Conservation (phyloP, 2,888 invertebrate genomes). For the Drosophila maculinotata region DNA sequence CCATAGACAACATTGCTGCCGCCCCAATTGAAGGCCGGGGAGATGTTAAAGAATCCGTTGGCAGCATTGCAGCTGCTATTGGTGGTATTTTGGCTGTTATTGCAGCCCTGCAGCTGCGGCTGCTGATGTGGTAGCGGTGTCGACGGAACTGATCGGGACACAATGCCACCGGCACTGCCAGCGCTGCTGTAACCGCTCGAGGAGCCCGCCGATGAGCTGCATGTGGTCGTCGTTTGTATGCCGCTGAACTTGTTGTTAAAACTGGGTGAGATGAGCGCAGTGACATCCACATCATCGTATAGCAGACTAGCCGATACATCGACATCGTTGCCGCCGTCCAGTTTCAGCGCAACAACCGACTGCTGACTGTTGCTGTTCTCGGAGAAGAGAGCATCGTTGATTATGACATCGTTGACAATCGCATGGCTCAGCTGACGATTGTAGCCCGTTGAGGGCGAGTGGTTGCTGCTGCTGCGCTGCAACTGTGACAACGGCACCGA, state of each 20-base stretch:
- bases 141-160: slow-evolving; percentile 89
- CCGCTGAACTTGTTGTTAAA: slow-evolving; percentile 77
- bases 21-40: slow-evolving; percentile 59
- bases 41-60: slow-evolving; percentile 60
- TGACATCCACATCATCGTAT: slow-evolving; percentile 77
- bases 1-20: slow-evolving; percentile 40
- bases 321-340: slow-evolving; percentile 62
- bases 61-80: slow-evolving; percentile 46
- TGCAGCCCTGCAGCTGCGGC: slow-evolving; percentile 37
- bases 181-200: slow-evolving; percentile 82
- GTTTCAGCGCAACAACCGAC: slow-evolving; percentile 58
- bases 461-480: slow-evolving; percentile 72
- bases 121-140: slow-evolving; percentile 87
- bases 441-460: slow-evolving; percentile 80
- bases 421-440: slow-evolving; percentile 67
- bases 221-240: slow-evolving; percentile 74
- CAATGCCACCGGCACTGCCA: slow-evolving; percentile 78
- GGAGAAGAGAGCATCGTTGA: slow-evolving; percentile 65
- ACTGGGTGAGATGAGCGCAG: slow-evolving; percentile 80
- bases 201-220: slow-evolving; percentile 81
- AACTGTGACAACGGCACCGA: slow-evolving; percentile 89
- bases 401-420: slow-evolving; percentile 3
- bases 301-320: slow-evolving; percentile 66
- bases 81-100: slow-evolving; percentile 22
- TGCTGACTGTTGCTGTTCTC: slow-evolving; percentile 82